phyloP scores from a whole-genome alignment of 2,888 invertebrate genomes.

The Thumatha senex region DNA sequence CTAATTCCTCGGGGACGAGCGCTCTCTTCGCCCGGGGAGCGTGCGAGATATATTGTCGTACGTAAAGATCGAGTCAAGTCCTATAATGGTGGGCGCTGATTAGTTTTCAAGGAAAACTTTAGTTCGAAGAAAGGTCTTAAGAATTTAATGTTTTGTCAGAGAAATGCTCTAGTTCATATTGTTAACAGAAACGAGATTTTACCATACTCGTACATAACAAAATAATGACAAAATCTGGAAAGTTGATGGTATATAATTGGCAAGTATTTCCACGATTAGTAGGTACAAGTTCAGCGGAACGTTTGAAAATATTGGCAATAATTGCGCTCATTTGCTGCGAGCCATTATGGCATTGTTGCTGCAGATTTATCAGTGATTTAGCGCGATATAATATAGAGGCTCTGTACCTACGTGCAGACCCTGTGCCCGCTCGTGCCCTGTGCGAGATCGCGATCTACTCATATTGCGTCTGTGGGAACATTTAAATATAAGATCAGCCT shows the following conservation, averaged over 20 bases:
- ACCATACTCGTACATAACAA: slow-evolving; percentile 9
- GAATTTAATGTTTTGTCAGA: slow-evolving; percentile 58
- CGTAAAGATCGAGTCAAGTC: slow-evolving; percentile 59
- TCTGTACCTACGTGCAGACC: slow-evolving; percentile 61
- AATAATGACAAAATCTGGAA: slow-evolving; percentile 15
- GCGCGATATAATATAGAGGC: slow-evolving; percentile 50
- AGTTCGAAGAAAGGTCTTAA: slow-evolving; percentile 66
- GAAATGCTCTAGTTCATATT: slow-evolving; percentile 39
- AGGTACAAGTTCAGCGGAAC: slow-evolving; percentile 24
- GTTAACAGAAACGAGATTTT: slow-evolving; percentile 27
- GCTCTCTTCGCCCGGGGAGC: slow-evolving; percentile 59
- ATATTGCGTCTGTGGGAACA: slow-evolving; percentile 66
- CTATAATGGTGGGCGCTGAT: slow-evolving; percentile 70
- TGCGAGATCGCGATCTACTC: slow-evolving; percentile 61
- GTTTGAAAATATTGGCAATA: slow-evolving; percentile 60
- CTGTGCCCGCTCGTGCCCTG: slow-evolving; percentile 67
- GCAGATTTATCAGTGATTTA: slow-evolving; percentile 67
- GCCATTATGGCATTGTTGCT: slow-evolving; percentile 66
- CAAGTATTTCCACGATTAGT: neutral
- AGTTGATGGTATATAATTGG: neutral
- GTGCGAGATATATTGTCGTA: slow-evolving; percentile 63
- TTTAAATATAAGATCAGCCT: slow-evolving; percentile 28
- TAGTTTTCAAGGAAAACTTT: slow-evolving; percentile 74
- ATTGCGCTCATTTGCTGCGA: slow-evolving; percentile 66
- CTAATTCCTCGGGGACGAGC: slow-evolving; percentile 68